Base-by-base conservation (phyloP, 2,888 invertebrate species). In the Drosophila nigricruria region DNA sequence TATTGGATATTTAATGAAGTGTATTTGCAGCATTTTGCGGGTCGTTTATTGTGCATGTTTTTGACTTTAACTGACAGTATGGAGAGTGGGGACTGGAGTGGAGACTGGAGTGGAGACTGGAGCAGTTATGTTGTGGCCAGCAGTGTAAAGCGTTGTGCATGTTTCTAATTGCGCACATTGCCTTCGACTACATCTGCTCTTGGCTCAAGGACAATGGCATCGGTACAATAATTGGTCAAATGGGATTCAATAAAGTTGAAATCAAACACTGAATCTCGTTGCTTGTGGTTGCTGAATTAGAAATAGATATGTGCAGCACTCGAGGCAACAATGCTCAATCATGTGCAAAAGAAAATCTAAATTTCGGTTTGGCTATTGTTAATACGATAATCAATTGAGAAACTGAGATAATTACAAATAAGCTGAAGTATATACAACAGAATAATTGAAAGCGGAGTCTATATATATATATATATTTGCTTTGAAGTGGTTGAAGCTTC, bases 1-100 rank as follows among this genome's bases (percentile, higher is more conserved):
- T n/a, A 56, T 59, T 77, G 54, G 72, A 70, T 71, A 79, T 67
- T 73, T 58, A 85, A 82, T 85, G 76, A 73, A 76, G 66, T 73
- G 60, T 63, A 45, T 53, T 68, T 64, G 53, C 68, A 73, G 61
- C 53, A 60, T 63, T 71, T 58, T 42, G 56, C 47, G 57, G 36
- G 38, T 57, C 68, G 54, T 63, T 63, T 71, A 54, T 60, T 63
- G 30, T 42, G 25, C 59, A 49, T 62, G 49, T 43, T 70, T 56
- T 53, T 47, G 23, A 14, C 42, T 27, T 20, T 40, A 12, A 34
- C 34, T 32, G 18, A 8, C 27, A 12, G 8, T n/a, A n/a, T 6
- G 42, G 16, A 8, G 34, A 2, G 6, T 6, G n/a, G 16, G 14
- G 30, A 8, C 6, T 18, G 23, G 45, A 0, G 25, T 10, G 25